Conservation (phyloP, 2,888 invertebrate genomes). For the Eristalis intricaria region DNA sequence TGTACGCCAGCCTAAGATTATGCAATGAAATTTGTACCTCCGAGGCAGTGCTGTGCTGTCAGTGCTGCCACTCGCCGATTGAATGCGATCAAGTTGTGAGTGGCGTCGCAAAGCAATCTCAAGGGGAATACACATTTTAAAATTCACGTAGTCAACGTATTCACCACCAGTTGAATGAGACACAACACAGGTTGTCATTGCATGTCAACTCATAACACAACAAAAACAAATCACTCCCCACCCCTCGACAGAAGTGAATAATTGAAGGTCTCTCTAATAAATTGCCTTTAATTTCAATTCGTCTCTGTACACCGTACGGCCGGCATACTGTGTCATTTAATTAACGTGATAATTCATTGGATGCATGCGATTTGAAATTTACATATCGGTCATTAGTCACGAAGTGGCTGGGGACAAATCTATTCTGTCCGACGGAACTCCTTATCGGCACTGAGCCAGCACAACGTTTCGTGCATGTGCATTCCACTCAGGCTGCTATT, state of each 20-base stretch:
- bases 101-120: no score
- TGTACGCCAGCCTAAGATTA: not conserved
- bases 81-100: not conserved
- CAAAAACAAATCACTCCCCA: not conserved
- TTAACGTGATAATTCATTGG: not conserved
- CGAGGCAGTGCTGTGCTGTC: not conserved
- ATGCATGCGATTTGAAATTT: constrained; percentile 18
- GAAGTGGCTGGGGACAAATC: not conserved
- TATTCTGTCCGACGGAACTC: not conserved
- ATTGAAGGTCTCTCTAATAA: not conserved
- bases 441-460: not conserved
- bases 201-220: not conserved
- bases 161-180: not conserved
- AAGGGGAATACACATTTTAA: not conserved
- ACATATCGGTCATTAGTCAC: constrained; percentile 1
- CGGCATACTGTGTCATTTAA: not conserved
- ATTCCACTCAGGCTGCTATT: not conserved
- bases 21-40: not conserved
- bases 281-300: not conserved
- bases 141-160: not conserved
- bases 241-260: not conserved
- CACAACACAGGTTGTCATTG: not conserved
- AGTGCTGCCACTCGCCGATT: not conserved
- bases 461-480: not conserved
- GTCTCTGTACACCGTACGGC: not conserved